These are phyloP conservation scores for Macrosoma leucophasiata DNA, from an alignment of 2,888 invertebrate species.

Conservation along the genomic window DNA sequence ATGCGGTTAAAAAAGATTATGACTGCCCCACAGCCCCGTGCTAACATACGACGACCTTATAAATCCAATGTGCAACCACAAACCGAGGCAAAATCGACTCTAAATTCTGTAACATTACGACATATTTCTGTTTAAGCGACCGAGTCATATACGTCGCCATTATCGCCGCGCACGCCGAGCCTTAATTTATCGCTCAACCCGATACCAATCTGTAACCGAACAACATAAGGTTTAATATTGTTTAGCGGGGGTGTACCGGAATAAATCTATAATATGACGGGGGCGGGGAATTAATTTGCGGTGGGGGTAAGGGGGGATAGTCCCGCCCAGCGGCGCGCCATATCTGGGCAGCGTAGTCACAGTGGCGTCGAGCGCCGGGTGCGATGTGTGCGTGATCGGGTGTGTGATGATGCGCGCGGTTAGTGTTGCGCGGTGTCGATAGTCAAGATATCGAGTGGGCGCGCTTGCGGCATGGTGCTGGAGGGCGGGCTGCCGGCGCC, in stretches of 20 bases:
- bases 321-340: constrained; percentile 66
- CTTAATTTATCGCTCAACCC: constrained; percentile 67
- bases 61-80: constrained; percentile 45
- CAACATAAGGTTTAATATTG: constrained; percentile 68
- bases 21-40: constrained; percentile 57
- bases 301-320: constrained; percentile 53
- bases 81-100: constrained; percentile 38
- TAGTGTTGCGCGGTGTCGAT: constrained; percentile 42
- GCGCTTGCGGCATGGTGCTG: constrained; percentile 77
- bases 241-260: constrained; percentile 50
- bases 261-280: constrained; percentile 76
- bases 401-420: constrained; percentile 23
- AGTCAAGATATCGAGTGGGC: constrained; percentile 52
- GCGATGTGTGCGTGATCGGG: constrained; percentile 35
- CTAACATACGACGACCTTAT: constrained; percentile 54
- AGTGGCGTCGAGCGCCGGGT: constrained; percentile 62
- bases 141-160: constrained; percentile 49
- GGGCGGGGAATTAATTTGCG: constrained; percentile 70
- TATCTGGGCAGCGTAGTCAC: too few species aligned
- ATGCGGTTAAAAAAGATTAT: constrained; percentile 73
- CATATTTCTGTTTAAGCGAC: constrained; percentile 37
- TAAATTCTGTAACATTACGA: constrained; percentile 37
- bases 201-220: constrained; percentile 61
- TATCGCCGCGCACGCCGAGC: constrained; percentile 68
- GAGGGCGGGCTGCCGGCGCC: constrained; percentile 82